Evolutionary conservation across 2,888 invertebrate genomes (phyloP).

Genomic region (Thymelicus acteon): DNA sequence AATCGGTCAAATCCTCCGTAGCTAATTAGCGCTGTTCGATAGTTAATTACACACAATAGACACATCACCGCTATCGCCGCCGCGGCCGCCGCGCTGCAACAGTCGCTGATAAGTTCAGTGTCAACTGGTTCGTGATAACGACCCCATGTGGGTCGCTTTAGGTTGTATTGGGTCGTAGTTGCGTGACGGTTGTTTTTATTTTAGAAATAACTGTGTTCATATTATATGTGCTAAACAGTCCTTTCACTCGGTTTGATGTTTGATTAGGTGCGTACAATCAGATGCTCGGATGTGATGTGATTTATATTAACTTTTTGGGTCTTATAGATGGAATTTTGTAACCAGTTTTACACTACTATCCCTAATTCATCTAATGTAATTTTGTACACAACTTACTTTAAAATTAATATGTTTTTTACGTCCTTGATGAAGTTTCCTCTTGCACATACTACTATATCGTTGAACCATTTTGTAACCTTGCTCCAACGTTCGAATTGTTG

Average conservation of each 20-base stretch:
- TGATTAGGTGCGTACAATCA: too few relatives aligned
- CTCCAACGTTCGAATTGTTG: not conserved
- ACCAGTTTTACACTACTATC: too few relatives aligned
- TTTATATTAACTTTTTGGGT: too few relatives aligned
- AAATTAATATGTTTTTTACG: not conserved
- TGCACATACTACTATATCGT: not conserved
- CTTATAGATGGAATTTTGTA: too few relatives aligned
- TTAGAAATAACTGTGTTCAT: too few relatives aligned
- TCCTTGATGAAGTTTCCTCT: not conserved
- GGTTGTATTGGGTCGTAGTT: not conserved
- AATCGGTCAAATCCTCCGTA: not conserved
- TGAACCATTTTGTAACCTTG: not conserved
- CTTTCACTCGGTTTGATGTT: too few relatives aligned
- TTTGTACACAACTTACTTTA: too few relatives aligned
- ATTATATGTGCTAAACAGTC: too few relatives aligned
- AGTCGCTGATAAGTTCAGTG: slow-evolving; percentile 40
- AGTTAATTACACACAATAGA: slow-evolving; percentile 1
- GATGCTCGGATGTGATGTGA: too few relatives aligned
- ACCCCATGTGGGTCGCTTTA: slow-evolving; percentile 24
- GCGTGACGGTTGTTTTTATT: not conserved
- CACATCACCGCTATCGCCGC: slow-evolving; percentile 21
- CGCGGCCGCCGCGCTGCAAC: slow-evolving; percentile 2
- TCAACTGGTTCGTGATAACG: slow-evolving; percentile 30
- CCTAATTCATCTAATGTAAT: too few relatives aligned
- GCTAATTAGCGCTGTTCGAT: not conserved